Base-by-base conservation (phyloP, 2,797 vertebrate species). In the Onychomys arenicola region DNA sequence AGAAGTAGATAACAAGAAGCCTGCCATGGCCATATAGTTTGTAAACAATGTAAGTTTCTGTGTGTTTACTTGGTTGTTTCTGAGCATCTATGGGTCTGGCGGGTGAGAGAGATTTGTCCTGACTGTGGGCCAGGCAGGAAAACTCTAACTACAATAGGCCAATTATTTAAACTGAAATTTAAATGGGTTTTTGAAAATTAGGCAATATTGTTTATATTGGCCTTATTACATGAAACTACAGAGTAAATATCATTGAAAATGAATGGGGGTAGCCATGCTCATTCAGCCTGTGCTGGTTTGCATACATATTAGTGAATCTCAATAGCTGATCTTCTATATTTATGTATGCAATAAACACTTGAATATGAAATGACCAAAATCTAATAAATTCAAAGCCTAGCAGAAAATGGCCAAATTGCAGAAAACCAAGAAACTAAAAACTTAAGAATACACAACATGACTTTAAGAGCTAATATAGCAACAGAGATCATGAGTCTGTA, bases 291-390 rank as follows among this genome's bases (percentile, higher is more conserved):
- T 71, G 14, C 78, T 55, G 71, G 21, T 34, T 3, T 77, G 34
- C 40, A 3, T 32, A 49, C 29, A n/a, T 8, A 25, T 17, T 61
- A 65, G 37, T 4, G 81, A 73, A 32, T 34, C 23, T 71, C 82
- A 57, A 93, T 43, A 5, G 6, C 49, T 76, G 0, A 89, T 90
- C 27, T 7, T 29, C 11, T 40, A 37, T 52, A 34, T 84, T 32
- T 63, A 14, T 11, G 32, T 81, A 91, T 46, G 67, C 73, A 88
- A 95, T 93, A 83, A 83, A 37, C 1, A 76, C 59, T 17, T 91
- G 25, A 90, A 89, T 92, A 40, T 85, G 89, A 91, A 37, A 84
- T 65, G 61, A 93, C 11, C 12, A 89, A 93, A 93, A 82, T 27
- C 4, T 34, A 93, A 89, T 67, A 91, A 81, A 91, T 86, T 65